Evolutionary conservation across 2,113 vertebrate species (phyloP), one percentile per base, ranked within the genome.

Genomic region (Cacatua alba): DNA sequence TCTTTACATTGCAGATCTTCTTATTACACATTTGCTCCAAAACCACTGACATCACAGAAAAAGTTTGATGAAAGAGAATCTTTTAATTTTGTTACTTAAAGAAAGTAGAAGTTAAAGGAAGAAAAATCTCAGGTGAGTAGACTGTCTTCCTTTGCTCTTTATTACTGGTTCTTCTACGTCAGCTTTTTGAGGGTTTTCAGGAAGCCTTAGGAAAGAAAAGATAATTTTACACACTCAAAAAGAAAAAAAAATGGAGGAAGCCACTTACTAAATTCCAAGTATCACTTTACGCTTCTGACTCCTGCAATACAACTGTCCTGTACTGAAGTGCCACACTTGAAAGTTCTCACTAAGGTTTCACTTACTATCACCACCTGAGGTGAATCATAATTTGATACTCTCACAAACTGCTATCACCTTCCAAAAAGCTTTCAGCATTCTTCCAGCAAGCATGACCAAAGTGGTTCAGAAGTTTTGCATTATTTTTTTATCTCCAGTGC

Each of bases 21-120:
- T 96, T 93, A 97, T 94, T 86, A 82, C 35, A 92, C 17, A 6
- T 64, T 88, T 83, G 6, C 59, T 90, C 49, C 48, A 82, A 92
- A 83, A 81, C 39, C 46, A 63, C 33, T 78, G 43, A 35, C 51
- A 84, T 71, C 72, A 77, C 70, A 78, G 53, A 68, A 94, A 81
- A 55, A 1, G 0, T 63, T 26, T 65, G 46, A 82, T 64, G 52
- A 75, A 88, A 76, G 35, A 82, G 86, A 37, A 21, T 6, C 7
- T 94, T 94, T 88, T 75, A 17, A 51, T 91, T 88, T 57, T 79
- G 10, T 76, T 94, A 33, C 74, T 82, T 62, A 79, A 37, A 91
- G 44, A 91, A 82, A 92, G 86, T 2, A 46, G 53, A 70, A 93
- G 10, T 53, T 87, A 71, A 86, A 83, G 46, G 39, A 76, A 74